phyloP scores from a whole-genome alignment of 2,113 vertebrate genomes.

The Toxotes chatareus region DNA sequence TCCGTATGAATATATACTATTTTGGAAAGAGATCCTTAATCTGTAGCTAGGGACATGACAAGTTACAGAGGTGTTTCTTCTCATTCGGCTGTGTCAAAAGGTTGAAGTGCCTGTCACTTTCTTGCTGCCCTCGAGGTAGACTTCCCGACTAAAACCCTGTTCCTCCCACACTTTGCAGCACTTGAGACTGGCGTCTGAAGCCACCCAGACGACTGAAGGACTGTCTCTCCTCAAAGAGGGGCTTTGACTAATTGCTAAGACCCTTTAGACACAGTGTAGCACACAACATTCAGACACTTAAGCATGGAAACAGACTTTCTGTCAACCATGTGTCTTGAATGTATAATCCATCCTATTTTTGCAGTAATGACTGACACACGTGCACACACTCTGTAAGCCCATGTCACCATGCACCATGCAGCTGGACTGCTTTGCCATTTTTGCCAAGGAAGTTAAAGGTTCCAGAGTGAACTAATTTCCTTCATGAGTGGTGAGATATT shows the following conservation, averaged over 20 bases:
- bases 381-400: neutral
- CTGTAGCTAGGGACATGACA: slow-evolving; percentile 27
- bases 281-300: slow-evolving; percentile 27
- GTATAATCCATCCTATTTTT: slow-evolving; percentile 44
- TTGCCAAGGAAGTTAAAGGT: slow-evolving; percentile 38
- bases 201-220: slow-evolving; percentile 65
- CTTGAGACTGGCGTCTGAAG: slow-evolving; percentile 73
- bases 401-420: neutral
- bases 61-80: slow-evolving; percentile 35
- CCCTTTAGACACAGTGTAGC: slow-evolving; percentile 47
- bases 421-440: slow-evolving; percentile 15
- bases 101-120: slow-evolving; percentile 67
- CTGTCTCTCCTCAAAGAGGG: slow-evolving; percentile 61
- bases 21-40: slow-evolving; percentile 16
- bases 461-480: slow-evolving; percentile 51
- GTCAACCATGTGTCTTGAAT: slow-evolving; percentile 29
- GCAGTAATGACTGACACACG: slow-evolving; percentile 32
- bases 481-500: slow-evolving; percentile 37
- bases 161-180: slow-evolving; percentile 58
- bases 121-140: slow-evolving; percentile 61
- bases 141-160: slow-evolving; percentile 47
- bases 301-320: slow-evolving; percentile 24
- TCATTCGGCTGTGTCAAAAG: slow-evolving; percentile 59
- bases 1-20: slow-evolving; percentile 4
- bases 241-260: slow-evolving; percentile 66